Conservation (phyloP, 2,797 vertebrate genomes). For the Anolis apletophallus region DNA sequence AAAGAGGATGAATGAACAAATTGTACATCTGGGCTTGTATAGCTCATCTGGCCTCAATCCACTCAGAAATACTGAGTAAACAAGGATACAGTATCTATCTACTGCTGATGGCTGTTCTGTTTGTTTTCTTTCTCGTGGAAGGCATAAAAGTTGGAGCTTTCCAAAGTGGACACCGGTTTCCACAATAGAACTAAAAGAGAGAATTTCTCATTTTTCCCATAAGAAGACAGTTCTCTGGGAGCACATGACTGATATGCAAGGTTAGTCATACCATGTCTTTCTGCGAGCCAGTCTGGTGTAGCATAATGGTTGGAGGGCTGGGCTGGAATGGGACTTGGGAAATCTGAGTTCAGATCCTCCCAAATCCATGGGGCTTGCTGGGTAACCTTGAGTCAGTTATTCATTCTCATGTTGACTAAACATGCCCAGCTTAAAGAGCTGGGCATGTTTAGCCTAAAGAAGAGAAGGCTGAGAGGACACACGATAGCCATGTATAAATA, state of each 20-base stretch:
- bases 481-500: no score
- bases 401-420: not conserved
- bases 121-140: not conserved
- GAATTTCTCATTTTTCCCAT: constrained; percentile 46
- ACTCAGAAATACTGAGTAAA: not conserved
- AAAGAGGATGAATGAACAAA: not conserved
- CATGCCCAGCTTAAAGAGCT: no score
- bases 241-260: constrained; percentile 50
- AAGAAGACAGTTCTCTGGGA: constrained; percentile 54
- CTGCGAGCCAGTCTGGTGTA: not conserved
- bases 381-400: no score
- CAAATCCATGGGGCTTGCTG: not conserved
- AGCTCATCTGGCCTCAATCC: not conserved
- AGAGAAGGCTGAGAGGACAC: no score
- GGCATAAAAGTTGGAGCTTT: constrained; percentile 1
- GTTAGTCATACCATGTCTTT: constrained; percentile 19
- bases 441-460: no score
- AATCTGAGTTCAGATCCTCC: not conserved
- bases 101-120: not conserved
- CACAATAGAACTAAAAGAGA: constrained; percentile 45
- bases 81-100: no score
- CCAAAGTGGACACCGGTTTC: not conserved
- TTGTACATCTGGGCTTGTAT: not conserved
- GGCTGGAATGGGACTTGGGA: not conserved
- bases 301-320: not conserved